These are phyloP conservation scores for Byasa hedistus DNA, from an alignment of 2,888 invertebrate species.

Conservation along the genomic window DNA sequence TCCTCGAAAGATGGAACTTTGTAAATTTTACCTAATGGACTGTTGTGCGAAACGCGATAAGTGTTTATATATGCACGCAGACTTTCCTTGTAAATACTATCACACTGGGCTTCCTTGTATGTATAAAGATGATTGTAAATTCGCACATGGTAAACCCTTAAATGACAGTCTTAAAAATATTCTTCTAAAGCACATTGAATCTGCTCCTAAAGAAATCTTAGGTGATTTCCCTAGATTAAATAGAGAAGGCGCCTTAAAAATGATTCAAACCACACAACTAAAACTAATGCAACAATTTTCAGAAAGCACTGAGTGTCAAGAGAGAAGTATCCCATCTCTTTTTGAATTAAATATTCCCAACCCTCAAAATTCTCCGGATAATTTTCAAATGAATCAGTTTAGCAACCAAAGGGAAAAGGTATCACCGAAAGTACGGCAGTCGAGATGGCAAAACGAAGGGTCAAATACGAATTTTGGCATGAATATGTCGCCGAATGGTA, in stretches of 20 bases:
- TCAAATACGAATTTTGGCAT: conserved; percentile 54
- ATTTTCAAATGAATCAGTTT: conserved; percentile 52
- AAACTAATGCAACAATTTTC: conserved; percentile 70
- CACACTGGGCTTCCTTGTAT: conserved; percentile 95
- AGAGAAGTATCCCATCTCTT: conserved; percentile 67
- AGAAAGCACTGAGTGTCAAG: conserved; percentile 55
- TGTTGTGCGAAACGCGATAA: conserved; percentile 97
- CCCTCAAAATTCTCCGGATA: conserved; percentile 55
- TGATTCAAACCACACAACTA: conserved; percentile 72
- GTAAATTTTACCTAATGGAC: conserved; percentile 97
- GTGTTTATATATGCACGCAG: conserved; percentile 97
- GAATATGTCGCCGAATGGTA: conserved; percentile 55
- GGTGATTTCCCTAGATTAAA: conserved; percentile 93
- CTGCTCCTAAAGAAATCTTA: conserved; percentile 93
- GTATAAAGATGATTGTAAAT: conserved; percentile 92
- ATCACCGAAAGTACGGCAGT: conserved; percentile 72
- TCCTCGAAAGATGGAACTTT: conserved; percentile 94
- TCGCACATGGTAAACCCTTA: conserved; percentile 94
- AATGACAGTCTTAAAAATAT: conserved; percentile 86
- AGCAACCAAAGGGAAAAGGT: conserved; percentile 64
- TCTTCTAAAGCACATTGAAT: conserved; percentile 88
- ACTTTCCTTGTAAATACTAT: conserved; percentile 98
- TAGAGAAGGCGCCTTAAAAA: conserved; percentile 85
- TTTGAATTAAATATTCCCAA: conserved; percentile 73
- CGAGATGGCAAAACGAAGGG: conserved; percentile 74